Base-by-base conservation (phyloP, 2,797 vertebrate species). In the Anableps anableps region DNA sequence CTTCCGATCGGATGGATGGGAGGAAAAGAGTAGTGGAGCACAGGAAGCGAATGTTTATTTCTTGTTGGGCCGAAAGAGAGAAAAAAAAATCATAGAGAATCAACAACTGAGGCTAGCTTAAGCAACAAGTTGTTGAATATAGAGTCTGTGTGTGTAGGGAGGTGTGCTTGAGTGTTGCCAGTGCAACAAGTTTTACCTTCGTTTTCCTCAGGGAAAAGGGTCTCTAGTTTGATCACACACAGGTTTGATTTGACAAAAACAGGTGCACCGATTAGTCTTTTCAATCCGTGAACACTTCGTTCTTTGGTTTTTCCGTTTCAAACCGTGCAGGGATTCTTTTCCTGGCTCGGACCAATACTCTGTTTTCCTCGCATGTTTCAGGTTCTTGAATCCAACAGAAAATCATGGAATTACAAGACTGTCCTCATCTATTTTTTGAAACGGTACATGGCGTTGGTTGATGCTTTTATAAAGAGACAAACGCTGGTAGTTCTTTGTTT, bases 11-110 rank as follows among this genome's bases (percentile, higher is more conserved):
- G 55, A 71, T 26, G 47, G 34, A 68, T 62, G 21, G 73, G 34
- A 72, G 71, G 68, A 71, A 80, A 86, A 84, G 47, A 80, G 51
- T 75, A 70, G 62, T 77, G 74, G 76, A 66, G 48, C 73, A 73
- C 70, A 88, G 87, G 88, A 94, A 91, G 89, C 87, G 93, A 91
- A 88, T 86, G 29, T 89, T 87, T 85, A 78, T 75, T 83, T 88
- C 76, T 93, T 84, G 80, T 88, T 84, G 80, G 29, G 60, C 77
- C 78, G 58, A 73, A 81, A 86, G 76, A 82, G 80, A 45, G n/a
- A 71, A n/a, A 41, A 41, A 13, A n/a, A 71, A 70, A 70, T 4
- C 21, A 41, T 17, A 29, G 41, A 71, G 41, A 45, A 71, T 45
- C 26, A 47, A 71, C 76, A 78, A 45, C 48, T 72, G 8, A 68